Base-by-base conservation (phyloP, 2,113 vertebrate species). In the Tiliqua scincoides region DNA sequence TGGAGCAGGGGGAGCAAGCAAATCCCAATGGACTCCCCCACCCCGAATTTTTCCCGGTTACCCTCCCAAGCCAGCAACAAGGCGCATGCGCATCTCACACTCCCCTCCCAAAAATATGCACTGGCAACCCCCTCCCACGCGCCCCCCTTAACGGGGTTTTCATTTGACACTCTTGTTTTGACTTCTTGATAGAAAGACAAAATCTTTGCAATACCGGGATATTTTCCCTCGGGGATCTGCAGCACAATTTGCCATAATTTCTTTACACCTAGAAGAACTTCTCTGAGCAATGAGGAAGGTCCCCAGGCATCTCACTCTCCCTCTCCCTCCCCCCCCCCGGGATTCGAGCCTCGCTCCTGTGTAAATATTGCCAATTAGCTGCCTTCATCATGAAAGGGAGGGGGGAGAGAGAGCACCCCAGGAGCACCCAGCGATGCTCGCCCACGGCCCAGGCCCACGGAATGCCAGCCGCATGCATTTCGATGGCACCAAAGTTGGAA, bases 121-220 rank as follows among this genome's bases (percentile, higher is more conserved):
- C 17, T 30, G 21, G 6, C 6, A 52, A 21, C 40, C 20, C 25
- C 21, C 63, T 27, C 21, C 0, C 43, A 21, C 75, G 89, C 89
- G 17, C 71, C 79, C 85, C 71, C 90, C 27, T 83, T 88, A 88
- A 80, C 18, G n/a, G 70, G 81, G 27, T 83, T 35, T 86, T 70
- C 91, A 18, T 63, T 88, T 85, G 81, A 93, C 92, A 86, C 89
- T 57, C 52, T 68, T 88, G 94, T 93, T 95, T 94, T 91, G 93
- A 93, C 94, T 94, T 91, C 85, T n/a, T 90, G 86, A 94, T 87
- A 87, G 91, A 91, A 95, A 96, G 95, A 87, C 95, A 94, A 93
- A 94, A 91, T 91, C 93, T 92, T 89, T 91, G 86, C 86, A 84
- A 79, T 70, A 48, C 87, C n/a, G 91, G 91, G 54, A 61, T 87